Evolutionary conservation across 2,888 invertebrate genomes (phyloP).

Genomic region (Anoplius nigerrimus): DNA sequence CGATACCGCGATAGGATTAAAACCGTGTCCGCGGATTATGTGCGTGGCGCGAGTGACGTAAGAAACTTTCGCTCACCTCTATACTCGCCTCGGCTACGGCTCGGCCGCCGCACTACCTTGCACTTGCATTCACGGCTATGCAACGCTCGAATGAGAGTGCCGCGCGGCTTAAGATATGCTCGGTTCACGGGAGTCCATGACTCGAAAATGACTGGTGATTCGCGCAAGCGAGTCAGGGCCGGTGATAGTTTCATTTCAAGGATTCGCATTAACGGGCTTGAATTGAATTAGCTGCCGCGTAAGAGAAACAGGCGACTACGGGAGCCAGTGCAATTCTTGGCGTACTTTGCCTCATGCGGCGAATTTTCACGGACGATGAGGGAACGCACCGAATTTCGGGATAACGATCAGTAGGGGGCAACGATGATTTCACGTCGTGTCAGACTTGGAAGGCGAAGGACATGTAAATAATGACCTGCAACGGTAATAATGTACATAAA

Average conservation of each 20-base stretch:
- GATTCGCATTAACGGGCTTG: conserved; percentile 30
- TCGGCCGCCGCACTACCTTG: conserved; percentile 59
- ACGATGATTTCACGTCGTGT: too few species aligned
- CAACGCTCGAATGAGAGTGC: conserved; percentile 44
- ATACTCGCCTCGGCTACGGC: conserved; percentile 26
- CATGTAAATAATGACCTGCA: too few species aligned
- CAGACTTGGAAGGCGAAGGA: too few species aligned
- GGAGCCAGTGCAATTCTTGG: too few species aligned
- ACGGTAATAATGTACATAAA: too few species aligned
- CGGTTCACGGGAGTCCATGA: conserved; percentile 39
- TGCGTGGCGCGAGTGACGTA: conserved; percentile 57
- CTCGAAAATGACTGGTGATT: conserved; percentile 34
- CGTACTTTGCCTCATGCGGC: too few species aligned
- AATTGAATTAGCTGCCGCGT: too few species aligned
- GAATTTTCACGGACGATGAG: too few species aligned
- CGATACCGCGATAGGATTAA: background rate
- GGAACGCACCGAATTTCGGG: too few species aligned
- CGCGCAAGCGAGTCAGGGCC: conserved; percentile 52
- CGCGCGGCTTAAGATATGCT: conserved; percentile 35
- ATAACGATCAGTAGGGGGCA: too few species aligned
- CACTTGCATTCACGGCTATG: conserved; percentile 61
- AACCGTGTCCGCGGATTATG: conserved; percentile 24
- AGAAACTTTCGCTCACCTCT: conserved; percentile 68
- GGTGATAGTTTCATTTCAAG: conserved; percentile 24
- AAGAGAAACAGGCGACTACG: too few species aligned